Conservation (phyloP, 2,888 invertebrate genomes). For the Lasioglossum marginatum region DNA sequence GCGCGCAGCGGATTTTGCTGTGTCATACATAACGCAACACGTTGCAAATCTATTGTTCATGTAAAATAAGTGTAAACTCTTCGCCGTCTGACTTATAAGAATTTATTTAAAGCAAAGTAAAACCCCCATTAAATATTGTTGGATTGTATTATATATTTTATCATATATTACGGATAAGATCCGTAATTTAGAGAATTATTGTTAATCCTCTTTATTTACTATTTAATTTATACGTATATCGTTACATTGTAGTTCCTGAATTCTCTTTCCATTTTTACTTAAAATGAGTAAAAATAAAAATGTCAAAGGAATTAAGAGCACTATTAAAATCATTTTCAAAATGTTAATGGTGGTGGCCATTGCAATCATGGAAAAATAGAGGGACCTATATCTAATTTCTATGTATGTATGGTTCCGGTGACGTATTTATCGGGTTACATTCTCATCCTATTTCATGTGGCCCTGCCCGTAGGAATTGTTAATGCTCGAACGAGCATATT, state of each 20-base stretch:
- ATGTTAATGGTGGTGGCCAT: not conserved
- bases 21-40: not conserved
- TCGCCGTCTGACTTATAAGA: not conserved
- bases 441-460: conserved; percentile 8
- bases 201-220: no score
- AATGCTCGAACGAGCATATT: conserved; percentile 21
- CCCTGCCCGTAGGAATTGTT: conserved; percentile 3
- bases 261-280: not conserved
- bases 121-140: not conserved
- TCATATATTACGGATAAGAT: no score
- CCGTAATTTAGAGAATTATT: not conserved
- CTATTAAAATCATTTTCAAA: no score
- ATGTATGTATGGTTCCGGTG: not conserved
- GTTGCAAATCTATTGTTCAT: not conserved
- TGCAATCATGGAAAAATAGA: not conserved
- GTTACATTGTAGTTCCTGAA: not conserved
- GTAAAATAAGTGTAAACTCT: not conserved
- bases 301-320: not conserved
- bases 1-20: not conserved
- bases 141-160: not conserved
- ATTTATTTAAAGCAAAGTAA: not conserved
- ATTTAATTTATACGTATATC: no score
- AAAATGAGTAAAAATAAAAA: not conserved
- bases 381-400: conserved; percentile 4
- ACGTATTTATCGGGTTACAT: conserved; percentile 16